These are phyloP conservation scores for Globia sparganii DNA, from an alignment of 2,888 invertebrate species.

Conservation along the genomic window DNA sequence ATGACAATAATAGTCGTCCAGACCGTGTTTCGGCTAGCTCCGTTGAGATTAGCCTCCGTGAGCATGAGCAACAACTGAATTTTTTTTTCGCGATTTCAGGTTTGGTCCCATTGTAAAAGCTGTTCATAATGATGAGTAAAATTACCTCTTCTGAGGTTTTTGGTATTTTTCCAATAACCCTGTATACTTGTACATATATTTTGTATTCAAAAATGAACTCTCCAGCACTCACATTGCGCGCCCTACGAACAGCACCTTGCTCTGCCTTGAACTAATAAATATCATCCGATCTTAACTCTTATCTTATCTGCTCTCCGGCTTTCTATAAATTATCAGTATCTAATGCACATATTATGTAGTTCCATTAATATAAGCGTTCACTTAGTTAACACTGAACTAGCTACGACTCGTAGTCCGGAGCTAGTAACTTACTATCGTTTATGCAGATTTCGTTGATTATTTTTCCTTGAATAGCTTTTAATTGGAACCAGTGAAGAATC, in stretches of 20 bases:
- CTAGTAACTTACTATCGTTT: constrained; percentile 31
- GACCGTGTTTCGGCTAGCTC: too few relatives aligned
- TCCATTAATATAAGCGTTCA: constrained; percentile 26
- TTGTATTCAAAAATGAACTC: not conserved
- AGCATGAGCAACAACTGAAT: too few relatives aligned
- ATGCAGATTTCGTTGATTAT: constrained; percentile 48
- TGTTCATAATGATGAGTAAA: too few relatives aligned
- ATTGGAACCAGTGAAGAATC: constrained; percentile 16
- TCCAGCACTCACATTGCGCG: not conserved
- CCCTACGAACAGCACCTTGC: not conserved
- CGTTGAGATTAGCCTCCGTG: too few relatives aligned
- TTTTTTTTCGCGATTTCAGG: too few relatives aligned
- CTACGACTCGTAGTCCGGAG: not conserved
- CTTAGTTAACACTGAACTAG: constrained; percentile 29
- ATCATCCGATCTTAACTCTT: constrained; percentile 16
- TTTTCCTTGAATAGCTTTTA: constrained; percentile 36
- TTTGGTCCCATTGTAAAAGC: too few relatives aligned
- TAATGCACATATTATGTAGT: constrained; percentile 60
- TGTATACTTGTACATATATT: not conserved
- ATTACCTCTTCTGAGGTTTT: too few relatives aligned
- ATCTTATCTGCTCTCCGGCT: constrained; percentile 58
- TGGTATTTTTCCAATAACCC: too few relatives aligned
- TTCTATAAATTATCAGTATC: constrained; percentile 58
- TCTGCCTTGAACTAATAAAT: constrained; percentile 20
- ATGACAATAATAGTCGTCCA: too few relatives aligned